Evolutionary conservation across 2,888 invertebrate genomes (phyloP).

Genomic region (Rutpela maculata): DNA sequence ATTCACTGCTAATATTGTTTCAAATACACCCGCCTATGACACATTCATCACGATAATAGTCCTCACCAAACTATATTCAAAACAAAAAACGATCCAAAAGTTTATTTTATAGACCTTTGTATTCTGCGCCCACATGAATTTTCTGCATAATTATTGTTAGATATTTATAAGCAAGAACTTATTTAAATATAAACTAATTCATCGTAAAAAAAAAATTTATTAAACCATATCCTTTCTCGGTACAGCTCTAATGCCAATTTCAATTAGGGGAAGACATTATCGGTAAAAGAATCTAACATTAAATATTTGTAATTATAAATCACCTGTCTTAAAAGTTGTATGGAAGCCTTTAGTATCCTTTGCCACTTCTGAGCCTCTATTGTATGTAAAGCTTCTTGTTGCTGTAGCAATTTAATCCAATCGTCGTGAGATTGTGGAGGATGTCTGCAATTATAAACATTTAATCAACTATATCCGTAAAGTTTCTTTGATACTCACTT

Average conservation of each 20-base stretch:
- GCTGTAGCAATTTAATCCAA: constrained; percentile 87
- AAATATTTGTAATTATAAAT: neutral
- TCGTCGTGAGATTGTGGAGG: constrained; percentile 86
- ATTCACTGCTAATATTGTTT: too few relatives aligned
- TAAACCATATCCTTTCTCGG: neutral
- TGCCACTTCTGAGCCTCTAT: constrained; percentile 91
- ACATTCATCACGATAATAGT: too few relatives aligned
- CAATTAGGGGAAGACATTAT: neutral
- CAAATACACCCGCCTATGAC: too few relatives aligned
- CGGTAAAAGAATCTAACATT: neutral
- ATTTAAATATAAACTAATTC: neutral
- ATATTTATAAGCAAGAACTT: neutral
- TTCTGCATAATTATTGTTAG: too few relatives aligned
- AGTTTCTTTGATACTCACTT: constrained; percentile 69
- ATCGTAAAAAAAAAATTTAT: neutral
- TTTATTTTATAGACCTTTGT: too few relatives aligned
- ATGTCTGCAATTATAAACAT: constrained; percentile 73
- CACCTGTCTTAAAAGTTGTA: constrained; percentile 85
- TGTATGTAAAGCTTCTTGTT: constrained; percentile 88
- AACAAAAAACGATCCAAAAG: too few relatives aligned
- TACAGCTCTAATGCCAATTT: neutral
- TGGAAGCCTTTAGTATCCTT: constrained; percentile 82
- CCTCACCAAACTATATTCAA: too few relatives aligned
- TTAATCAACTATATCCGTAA: neutral
- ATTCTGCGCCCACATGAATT: too few relatives aligned